Evolutionary conservation across 2,888 invertebrate genomes (phyloP).

Genomic region (Chaitophorus viminalis): DNA sequence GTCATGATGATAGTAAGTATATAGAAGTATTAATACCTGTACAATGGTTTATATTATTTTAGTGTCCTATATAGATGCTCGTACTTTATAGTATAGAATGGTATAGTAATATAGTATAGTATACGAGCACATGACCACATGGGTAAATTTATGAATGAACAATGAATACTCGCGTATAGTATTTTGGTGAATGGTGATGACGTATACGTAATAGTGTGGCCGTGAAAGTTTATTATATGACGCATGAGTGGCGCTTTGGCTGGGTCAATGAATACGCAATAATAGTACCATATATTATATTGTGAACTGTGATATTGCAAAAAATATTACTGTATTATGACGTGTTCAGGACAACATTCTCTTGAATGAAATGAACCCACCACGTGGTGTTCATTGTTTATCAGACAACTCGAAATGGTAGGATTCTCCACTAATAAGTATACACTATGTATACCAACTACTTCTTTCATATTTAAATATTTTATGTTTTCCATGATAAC

Average conservation of each 20-base stretch:
- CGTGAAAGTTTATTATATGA: conserved; percentile 32
- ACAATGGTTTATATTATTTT: no score
- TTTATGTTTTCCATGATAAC: no score
- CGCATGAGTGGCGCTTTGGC: not conserved
- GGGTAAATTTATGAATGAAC: conserved; percentile 35
- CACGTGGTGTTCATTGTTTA: not conserved
- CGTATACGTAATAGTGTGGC: not conserved
- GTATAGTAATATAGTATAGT: no score
- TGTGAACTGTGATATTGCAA: not conserved
- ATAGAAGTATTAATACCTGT: no score
- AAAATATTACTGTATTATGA: conserved; percentile 2
- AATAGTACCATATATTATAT: not conserved
- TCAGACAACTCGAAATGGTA: not conserved
- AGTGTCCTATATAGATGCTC: no score
- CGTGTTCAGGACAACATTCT: not conserved
- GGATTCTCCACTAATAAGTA: no score
- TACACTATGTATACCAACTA: no score
- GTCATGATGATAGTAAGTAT: no score
- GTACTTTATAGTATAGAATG: no score
- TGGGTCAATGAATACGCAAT: not conserved
- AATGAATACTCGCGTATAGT: conserved; percentile 2
- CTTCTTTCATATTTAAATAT: no score
- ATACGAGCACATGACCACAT: not conserved
- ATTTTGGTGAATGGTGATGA: conserved; percentile 4
- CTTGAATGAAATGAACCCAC: not conserved